A percentile compares a stretch with the other conserved stretches of the same genome.
These are phyloP conservation scores for Muscina levida DNA, from an alignment of 2,888 invertebrate species.

Conservation along the genomic window DNA sequence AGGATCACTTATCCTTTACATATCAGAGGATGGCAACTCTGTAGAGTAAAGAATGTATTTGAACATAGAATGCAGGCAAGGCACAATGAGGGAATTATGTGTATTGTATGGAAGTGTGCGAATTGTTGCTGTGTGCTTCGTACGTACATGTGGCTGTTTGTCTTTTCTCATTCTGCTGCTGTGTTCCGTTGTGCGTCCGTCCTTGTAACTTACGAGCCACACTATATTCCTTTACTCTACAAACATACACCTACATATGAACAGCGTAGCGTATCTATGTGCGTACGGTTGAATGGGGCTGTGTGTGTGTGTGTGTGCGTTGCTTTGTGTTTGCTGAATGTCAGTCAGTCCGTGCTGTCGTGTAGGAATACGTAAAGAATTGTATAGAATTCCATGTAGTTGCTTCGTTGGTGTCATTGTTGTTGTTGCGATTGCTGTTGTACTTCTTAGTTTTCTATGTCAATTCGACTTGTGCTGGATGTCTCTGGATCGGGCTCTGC, in stretches of 20 bases:
- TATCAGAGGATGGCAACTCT: constrained; percentile 24
- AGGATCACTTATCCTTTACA: no score
- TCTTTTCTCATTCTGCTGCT: constrained; percentile 21
- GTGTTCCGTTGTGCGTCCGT: constrained; percentile 30
- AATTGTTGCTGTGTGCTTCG: constrained; percentile 17
- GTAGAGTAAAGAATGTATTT: neutral
- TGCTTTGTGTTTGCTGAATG: constrained; percentile 36
- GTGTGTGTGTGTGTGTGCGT: neutral
- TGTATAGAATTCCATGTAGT: constrained; percentile 52
- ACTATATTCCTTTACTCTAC: constrained; percentile 28
- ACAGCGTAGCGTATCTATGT: neutral
- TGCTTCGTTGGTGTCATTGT: neutral
- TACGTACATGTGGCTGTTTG: constrained; percentile 26
- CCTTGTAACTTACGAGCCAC: constrained; percentile 43
- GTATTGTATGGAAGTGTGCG: constrained; percentile 41
- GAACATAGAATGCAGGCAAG: constrained; percentile 11
- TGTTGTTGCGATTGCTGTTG: constrained; percentile 11
- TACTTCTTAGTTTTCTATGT: constrained; percentile 42
- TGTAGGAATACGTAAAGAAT: constrained; percentile 47
- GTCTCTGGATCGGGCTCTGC: neutral
- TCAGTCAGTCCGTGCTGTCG: constrained; percentile 45
- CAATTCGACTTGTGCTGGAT: constrained; percentile 26
- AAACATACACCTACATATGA: constrained; percentile 3
- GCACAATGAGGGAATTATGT: constrained; percentile 46
- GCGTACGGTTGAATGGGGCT: neutral